Evolutionary conservation across 2,888 invertebrate species (phyloP).

Genomic region (Chaetogeoica ovagalla): DNA sequence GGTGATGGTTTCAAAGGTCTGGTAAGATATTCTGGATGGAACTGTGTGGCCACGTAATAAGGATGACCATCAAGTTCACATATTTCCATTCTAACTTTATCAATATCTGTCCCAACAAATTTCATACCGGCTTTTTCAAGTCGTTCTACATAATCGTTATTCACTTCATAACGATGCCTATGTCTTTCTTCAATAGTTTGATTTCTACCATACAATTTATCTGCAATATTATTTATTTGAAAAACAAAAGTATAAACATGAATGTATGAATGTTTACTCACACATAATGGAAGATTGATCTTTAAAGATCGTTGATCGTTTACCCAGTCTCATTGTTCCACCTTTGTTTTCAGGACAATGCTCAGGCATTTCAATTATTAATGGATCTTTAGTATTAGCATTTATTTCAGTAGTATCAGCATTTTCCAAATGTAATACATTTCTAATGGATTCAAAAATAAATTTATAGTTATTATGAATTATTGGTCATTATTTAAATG

Average conservation of each 20-base stretch:
- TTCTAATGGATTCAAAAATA: constrained; percentile 53
- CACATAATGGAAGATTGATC: constrained; percentile 65
- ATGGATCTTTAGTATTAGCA: constrained; percentile 68
- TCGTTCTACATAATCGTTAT: constrained; percentile 78
- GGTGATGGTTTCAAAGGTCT: constrained; percentile 90
- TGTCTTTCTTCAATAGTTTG: constrained; percentile 89
- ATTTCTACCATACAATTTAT: constrained; percentile 76
- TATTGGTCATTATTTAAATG: background rate
- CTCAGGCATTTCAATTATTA: constrained; percentile 99
- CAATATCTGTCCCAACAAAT: constrained; percentile 86
- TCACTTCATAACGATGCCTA: constrained; percentile 96
- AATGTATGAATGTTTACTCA: constrained; percentile 59
- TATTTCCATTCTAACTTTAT: constrained; percentile 92
- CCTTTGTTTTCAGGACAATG: constrained; percentile 91
- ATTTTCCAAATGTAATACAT: constrained; percentile 55
- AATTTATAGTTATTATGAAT: background rate
- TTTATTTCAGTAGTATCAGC: constrained; percentile 74
- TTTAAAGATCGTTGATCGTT: constrained; percentile 81
- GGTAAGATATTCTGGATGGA: constrained; percentile 96
- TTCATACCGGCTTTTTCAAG: constrained; percentile 81
- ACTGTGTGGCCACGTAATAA: constrained; percentile 94
- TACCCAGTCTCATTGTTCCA: constrained; percentile 98
- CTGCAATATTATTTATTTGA: constrained; percentile 60
- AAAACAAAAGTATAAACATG: background rate
- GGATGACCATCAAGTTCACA: constrained; percentile 85